Evolutionary conservation across 2,888 invertebrate genomes (phyloP).

Genomic region (Drosophila suboccidentalis): DNA sequence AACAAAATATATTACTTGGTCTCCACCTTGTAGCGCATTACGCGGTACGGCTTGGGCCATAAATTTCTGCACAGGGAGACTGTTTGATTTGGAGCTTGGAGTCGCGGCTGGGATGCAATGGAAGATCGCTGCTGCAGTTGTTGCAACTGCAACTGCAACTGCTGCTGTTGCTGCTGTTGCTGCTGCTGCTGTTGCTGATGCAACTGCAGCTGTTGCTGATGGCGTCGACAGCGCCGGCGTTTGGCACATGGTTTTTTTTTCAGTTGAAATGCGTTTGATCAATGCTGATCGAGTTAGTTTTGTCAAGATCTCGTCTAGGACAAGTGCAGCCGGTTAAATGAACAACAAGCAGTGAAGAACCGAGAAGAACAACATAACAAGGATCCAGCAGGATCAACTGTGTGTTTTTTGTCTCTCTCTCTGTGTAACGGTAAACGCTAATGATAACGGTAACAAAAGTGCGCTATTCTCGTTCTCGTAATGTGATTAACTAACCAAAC

Average conservation of each 20-base stretch:
- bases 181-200: constrained; percentile 21
- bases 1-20: constrained; percentile 28
- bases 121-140: constrained; percentile 28
- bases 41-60: constrained; percentile 53
- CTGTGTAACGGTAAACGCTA: constrained; percentile 12
- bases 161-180: not conserved
- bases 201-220: constrained; percentile 15
- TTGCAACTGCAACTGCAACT: not conserved
- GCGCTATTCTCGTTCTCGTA: constrained; percentile 39
- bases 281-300: constrained; percentile 84
- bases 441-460: constrained; percentile 52
- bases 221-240: constrained; percentile 45
- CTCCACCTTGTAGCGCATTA: constrained; percentile 62
- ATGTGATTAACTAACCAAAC: constrained; percentile 55
- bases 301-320: constrained; percentile 84
- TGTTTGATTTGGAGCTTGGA: constrained; percentile 6
- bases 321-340: constrained; percentile 71
- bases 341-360: constrained; percentile 15
- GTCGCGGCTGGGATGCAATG: constrained; percentile 36
- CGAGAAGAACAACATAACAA: constrained; percentile 25
- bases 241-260: constrained; percentile 61
- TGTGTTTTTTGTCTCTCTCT: not conserved
- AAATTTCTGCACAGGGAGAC: constrained; percentile 52
- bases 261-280: constrained; percentile 82
- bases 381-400: constrained; percentile 51